Evolutionary conservation across 2,113 vertebrate species (phyloP).

Genomic region (Dryoscopus gambensis): DNA sequence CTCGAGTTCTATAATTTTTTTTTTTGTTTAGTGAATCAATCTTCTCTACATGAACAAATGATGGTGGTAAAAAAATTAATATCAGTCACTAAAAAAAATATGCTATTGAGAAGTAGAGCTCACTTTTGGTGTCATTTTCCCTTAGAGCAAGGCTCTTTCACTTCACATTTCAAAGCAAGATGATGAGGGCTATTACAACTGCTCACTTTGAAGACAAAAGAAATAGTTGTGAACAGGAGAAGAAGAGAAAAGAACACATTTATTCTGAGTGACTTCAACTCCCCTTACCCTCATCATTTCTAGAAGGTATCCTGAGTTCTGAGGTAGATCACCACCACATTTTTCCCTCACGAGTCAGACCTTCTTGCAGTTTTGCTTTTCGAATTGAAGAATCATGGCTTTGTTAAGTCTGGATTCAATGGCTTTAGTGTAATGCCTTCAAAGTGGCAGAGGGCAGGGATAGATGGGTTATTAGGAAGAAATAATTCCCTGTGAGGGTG

Average conservation of each 20-base stretch:
- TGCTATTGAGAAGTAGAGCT: background rate
- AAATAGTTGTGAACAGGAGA: background rate
- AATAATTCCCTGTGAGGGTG: background rate
- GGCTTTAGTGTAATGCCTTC: background rate
- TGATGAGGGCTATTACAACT: background rate
- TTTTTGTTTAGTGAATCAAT: background rate
- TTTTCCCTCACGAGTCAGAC: background rate
- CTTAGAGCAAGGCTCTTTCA: background rate
- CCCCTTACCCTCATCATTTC: accelerated
- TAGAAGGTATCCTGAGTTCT: background rate
- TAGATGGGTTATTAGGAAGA: background rate
- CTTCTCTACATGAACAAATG: background rate
- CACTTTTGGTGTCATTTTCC: background rate
- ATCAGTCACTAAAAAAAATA: background rate
- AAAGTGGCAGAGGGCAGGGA: background rate
- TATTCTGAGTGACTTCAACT: background rate
- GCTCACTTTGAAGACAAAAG: background rate
- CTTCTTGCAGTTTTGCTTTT: background rate
- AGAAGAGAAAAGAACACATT: background rate
- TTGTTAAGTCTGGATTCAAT: background rate
- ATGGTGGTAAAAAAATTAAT: background rate
- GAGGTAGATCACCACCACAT: background rate
- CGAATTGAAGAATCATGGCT: background rate
- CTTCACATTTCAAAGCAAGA: background rate
- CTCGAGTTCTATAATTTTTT: background rate